Conservation (phyloP, 1,140 invertebrate genomes). For the Drosophila varians region DNA sequence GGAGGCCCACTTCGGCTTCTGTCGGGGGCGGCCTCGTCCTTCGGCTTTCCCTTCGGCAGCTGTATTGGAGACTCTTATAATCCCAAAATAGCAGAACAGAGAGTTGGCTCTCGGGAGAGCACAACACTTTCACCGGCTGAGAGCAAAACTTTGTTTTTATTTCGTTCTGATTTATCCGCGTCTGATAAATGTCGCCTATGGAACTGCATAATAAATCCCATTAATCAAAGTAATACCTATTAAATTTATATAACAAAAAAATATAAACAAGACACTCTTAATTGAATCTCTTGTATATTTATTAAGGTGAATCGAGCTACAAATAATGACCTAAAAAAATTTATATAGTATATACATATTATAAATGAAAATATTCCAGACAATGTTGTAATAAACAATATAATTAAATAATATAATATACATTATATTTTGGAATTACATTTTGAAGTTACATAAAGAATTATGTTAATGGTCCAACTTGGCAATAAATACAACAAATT, state of each 20-base stretch:
- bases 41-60: conserved; percentile 26
- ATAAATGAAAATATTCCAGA: not conserved
- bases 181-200: conserved; percentile 12
- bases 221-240: too few species aligned
- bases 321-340: too few species aligned
- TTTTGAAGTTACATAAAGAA: too few species aligned
- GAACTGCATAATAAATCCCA: conserved; percentile 50
- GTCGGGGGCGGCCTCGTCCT: conserved; percentile 13
- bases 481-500: too few species aligned
- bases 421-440: too few species aligned
- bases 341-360: too few species aligned
- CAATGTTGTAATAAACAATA: not conserved
- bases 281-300: too few species aligned
- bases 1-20: not conserved
- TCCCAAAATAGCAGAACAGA: not conserved
- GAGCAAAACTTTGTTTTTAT: conserved; percentile 26
- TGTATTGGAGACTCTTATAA: conserved; percentile 36
- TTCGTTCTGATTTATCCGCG: conserved; percentile 62
- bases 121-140: conserved; percentile 19
- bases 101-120: not conserved
- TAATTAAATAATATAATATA: not conserved
- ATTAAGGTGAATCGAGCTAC: not conserved
- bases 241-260: conserved; percentile 47
- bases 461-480: too few species aligned
- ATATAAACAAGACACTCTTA: too few species aligned